Evolutionary conservation across 35 echinoderm and acorn worm genomes (phyloP).

Genomic region (Ptychodera flava): DNA sequence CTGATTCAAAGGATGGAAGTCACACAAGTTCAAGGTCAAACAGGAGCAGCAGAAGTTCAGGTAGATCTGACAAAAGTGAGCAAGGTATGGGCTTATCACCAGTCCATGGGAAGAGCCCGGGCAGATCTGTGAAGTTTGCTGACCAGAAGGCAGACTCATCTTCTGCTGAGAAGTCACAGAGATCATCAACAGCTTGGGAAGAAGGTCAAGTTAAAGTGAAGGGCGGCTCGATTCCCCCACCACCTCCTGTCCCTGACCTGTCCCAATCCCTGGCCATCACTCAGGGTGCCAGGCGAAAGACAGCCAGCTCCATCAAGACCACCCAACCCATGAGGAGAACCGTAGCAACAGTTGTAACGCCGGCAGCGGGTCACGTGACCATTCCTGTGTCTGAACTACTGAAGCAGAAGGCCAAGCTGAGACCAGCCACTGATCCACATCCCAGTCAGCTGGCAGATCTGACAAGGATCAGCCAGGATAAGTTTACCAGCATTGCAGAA

Average conservation of each 20-base stretch:
- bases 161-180: not conserved
- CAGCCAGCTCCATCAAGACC: not conserved
- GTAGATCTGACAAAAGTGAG: not conserved
- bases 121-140: not conserved
- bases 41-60: not conserved
- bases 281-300: not conserved
- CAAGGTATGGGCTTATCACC: not conserved
- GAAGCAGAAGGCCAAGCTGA: constrained; percentile 14
- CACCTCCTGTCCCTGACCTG: not conserved
- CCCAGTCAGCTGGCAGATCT: constrained; percentile 46
- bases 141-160: not conserved
- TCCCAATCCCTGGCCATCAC: not conserved
- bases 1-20: not conserved
- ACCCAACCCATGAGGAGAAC: not conserved
- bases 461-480: constrained; percentile 1
- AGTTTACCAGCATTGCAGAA: constrained; percentile 39
- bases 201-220: not conserved
- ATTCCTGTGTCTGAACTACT: constrained; percentile 6
- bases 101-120: not conserved
- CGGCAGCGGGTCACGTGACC: not conserved
- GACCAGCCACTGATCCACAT: constrained; percentile 14
- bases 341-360: not conserved
- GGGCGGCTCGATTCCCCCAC: not conserved
- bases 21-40: not conserved
- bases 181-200: not conserved